Conservation (phyloP, 1,140 invertebrate species). For the Geopemphigus sp. region DNA sequence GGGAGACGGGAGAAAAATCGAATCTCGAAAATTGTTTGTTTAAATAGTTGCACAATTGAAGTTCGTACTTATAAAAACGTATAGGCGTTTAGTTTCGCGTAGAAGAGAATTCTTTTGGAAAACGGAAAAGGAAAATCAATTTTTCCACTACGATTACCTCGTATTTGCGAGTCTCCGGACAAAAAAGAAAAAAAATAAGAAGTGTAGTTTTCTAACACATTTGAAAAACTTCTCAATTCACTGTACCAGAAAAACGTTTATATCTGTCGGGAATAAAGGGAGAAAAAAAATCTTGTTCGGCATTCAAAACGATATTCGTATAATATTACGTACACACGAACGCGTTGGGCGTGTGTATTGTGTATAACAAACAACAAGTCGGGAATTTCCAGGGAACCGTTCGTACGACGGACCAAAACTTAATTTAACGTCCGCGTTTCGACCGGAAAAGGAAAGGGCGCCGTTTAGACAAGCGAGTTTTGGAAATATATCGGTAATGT, state of each 20-base stretch:
- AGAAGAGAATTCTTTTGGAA: background rate
- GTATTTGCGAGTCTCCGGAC: conserved; percentile 17
- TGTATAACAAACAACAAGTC: background rate
- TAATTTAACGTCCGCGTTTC: background rate
- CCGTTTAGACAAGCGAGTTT: too few relatives aligned
- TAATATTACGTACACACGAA: background rate
- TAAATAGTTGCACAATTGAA: background rate
- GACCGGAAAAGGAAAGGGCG: too few relatives aligned
- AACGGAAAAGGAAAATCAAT: conserved; percentile 11
- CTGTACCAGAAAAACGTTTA: conserved; percentile 38
- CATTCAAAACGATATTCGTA: background rate
- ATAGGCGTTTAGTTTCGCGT: background rate
- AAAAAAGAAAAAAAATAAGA: background rate
- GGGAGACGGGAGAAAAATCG: background rate
- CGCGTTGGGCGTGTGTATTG: background rate
- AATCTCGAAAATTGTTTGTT: background rate
- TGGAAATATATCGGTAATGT: too few relatives aligned
- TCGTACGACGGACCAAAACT: background rate
- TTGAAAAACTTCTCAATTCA: conserved; percentile 15
- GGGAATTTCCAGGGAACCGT: background rate
- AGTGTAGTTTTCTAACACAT: conserved; percentile 6
- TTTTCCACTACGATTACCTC: conserved; percentile 25
- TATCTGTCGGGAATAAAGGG: background rate
- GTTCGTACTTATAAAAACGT: background rate
- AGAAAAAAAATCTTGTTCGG: background rate